Evolutionary conservation across 2,797 vertebrate genomes (phyloP).

Genomic region (Lateolabrax maculatus): DNA sequence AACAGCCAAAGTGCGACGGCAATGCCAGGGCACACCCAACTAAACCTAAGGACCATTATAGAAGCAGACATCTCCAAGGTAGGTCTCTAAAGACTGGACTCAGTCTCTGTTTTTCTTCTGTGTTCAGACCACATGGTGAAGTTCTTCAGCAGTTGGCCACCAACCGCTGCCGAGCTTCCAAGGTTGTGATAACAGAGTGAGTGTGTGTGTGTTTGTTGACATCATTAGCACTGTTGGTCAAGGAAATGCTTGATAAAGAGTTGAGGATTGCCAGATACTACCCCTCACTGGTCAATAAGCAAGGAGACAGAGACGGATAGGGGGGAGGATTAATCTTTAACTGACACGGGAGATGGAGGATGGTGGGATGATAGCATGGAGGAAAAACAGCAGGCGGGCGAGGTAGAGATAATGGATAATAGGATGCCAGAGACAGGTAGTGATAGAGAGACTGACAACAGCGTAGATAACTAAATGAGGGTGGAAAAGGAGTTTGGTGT

Average conservation of each 20-base stretch:
- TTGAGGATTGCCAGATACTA: conserved; percentile 79
- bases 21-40: conserved; percentile 93
- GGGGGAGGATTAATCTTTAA: conserved; percentile 64
- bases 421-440: conserved; percentile 72
- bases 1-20: conserved; percentile 96
- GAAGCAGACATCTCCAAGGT: conserved; percentile 95
- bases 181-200: conserved; percentile 56
- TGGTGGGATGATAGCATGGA: conserved; percentile 63
- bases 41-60: conserved; percentile 93
- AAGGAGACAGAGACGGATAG: conserved; percentile 67
- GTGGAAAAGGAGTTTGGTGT: conserved; percentile 17
- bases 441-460: conserved; percentile 68
- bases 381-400: conserved; percentile 72
- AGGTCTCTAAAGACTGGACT: conserved; percentile 64
- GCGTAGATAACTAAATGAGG: conserved; percentile 65
- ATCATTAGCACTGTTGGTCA: conserved; percentile 67
- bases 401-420: conserved; percentile 73
- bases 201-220: conserved; percentile 50
- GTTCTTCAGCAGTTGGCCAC: conserved; percentile 43
- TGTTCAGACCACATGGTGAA: conserved; percentile 55
- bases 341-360: conserved; percentile 72
- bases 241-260: conserved; percentile 74
- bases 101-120: conserved; percentile 44
- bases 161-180: conserved; percentile 34
- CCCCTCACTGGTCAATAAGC: conserved; percentile 63